phyloP scores from a whole-genome alignment of 2,797 vertebrate species.

The Triplophysa bombifrons region DNA sequence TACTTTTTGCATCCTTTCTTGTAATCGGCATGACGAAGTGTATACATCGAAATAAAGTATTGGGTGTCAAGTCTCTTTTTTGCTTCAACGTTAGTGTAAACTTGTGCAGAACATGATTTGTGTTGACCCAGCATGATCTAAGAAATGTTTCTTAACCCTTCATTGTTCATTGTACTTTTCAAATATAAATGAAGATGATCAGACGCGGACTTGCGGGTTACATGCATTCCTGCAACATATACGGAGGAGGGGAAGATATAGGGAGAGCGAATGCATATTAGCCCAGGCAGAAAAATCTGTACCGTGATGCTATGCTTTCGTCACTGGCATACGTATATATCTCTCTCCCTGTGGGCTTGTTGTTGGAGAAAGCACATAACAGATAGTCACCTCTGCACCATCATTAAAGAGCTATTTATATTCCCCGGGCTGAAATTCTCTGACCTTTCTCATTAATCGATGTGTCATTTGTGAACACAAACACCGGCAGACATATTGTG shows the following conservation, averaged over 20 bases:
- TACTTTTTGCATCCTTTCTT: too few relatives aligned
- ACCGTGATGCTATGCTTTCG: constrained; percentile 14
- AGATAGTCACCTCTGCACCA: constrained; percentile 41
- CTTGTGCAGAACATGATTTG: not conserved
- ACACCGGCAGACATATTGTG: constrained; percentile 38
- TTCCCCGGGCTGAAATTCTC: constrained; percentile 50
- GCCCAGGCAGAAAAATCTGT: not conserved
- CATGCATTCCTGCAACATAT: not conserved
- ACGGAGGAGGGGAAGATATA: not conserved
- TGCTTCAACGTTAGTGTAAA: not conserved
- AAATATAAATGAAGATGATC: not conserved
- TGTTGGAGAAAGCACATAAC: constrained; percentile 16
- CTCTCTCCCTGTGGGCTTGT: constrained; percentile 27
- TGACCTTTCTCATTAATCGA: constrained; percentile 63
- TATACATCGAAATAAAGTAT: not conserved
- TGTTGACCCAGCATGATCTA: not conserved
- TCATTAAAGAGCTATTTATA: constrained; percentile 58
- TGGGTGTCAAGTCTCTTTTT: not conserved
- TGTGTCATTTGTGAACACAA: constrained; percentile 61
- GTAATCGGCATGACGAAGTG: not conserved
- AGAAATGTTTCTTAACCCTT: not conserved
- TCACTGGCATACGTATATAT: constrained; percentile 35
- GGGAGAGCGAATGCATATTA: not conserved
- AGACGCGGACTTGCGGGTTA: not conserved
- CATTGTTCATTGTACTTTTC: not conserved